Conservation (phyloP, 2,113 vertebrate species). For the Microcebus griseorufus region DNA sequence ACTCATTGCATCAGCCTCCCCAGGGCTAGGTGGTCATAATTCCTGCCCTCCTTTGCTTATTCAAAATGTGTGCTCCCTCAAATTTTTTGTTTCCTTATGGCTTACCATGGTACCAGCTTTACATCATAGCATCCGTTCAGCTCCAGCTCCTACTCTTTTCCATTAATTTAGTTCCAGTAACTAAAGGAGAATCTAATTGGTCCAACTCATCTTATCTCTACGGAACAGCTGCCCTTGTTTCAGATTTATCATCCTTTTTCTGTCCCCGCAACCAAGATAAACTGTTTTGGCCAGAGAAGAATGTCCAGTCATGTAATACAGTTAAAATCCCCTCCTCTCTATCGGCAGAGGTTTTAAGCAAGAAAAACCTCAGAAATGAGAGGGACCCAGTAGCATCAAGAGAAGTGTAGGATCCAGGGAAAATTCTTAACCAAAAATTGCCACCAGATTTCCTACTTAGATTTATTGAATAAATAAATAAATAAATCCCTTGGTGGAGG, state of each 20-base stretch:
- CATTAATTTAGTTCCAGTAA: not conserved
- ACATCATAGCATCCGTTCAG: not conserved
- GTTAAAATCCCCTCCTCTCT: not conserved
- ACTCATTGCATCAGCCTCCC: not conserved
- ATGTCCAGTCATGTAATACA: not conserved
- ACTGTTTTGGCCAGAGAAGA: not conserved
- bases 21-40: not conserved
- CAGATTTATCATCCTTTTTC: not conserved
- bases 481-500: not conserved
- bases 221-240: not conserved
- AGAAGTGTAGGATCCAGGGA: not conserved
- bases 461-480: not conserved
- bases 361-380: constrained; percentile 7
- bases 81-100: not conserved
- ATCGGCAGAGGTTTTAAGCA: not conserved
- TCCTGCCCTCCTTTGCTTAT: not conserved
- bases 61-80: not conserved
- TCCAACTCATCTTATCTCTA: not conserved
- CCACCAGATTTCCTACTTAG: not conserved
- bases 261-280: not conserved
- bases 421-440: not conserved
- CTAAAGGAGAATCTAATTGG: not conserved
- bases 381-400: not conserved
- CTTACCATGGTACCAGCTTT: not conserved
- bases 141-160: not conserved